A percentile compares a stretch with the other conserved stretches of the same genome.
These are phyloP conservation scores for Chloroceryle amazona DNA, from an alignment of 2,797 vertebrate species.

Conservation along the genomic window DNA sequence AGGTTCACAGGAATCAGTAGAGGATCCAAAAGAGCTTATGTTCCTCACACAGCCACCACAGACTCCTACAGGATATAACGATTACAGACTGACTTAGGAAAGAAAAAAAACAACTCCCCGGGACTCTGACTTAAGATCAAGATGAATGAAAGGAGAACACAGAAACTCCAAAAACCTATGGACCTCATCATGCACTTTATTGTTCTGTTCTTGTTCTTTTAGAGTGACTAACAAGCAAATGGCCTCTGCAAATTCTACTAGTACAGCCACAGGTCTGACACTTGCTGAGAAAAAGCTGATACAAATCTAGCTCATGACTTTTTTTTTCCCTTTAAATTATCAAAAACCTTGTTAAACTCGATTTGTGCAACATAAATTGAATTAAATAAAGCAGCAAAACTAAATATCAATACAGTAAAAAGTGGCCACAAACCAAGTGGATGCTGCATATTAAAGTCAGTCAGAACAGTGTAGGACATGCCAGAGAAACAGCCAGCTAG, in stretches of 20 bases:
- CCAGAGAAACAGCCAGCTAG: neutral
- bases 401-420: neutral
- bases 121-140: neutral
- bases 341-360: neutral
- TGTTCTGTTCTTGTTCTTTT: neutral
- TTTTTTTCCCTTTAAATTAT: neutral
- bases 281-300: neutral
- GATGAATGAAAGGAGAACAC: neutral
- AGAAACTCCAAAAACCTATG: neutral
- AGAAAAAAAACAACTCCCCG: neutral
- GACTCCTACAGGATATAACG: neutral
- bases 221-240: neutral
- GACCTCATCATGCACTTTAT: neutral
- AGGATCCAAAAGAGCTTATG: neutral
- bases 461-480: neutral
- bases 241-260: neutral
- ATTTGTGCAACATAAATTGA: slow-evolving; percentile 25
- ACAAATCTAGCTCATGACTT: neutral
- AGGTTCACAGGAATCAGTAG: neutral
- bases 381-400: slow-evolving; percentile 42
- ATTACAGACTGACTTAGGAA: neutral
- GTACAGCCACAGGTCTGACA: neutral
- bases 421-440: neutral
- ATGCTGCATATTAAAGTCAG: neutral
- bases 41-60: neutral